Conservation (phyloP, 2,113 vertebrate species). For the Otolemur garnettii region DNA sequence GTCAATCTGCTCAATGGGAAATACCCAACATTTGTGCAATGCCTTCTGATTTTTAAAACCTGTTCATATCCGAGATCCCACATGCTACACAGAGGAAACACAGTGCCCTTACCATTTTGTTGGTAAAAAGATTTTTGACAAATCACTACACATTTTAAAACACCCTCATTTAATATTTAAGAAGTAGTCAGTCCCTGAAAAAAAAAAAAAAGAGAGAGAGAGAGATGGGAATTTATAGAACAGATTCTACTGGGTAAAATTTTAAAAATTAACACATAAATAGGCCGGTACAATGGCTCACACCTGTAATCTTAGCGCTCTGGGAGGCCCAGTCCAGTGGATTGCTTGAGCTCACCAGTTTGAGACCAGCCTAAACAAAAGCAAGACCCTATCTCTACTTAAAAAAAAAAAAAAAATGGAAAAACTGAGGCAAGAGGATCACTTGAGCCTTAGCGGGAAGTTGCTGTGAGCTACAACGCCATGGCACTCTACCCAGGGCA, state of each 20-base stretch:
- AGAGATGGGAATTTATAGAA: neutral
- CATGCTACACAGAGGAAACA: neutral
- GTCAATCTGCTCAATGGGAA: neutral
- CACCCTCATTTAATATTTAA: neutral
- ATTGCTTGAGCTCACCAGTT: too few relatives aligned
- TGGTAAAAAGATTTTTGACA: neutral
- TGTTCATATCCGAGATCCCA: neutral
- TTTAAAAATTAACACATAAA: neutral
- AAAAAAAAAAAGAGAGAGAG: neutral
- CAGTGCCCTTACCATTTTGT: neutral
- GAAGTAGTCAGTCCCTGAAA: neutral
- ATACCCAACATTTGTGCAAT: neutral
- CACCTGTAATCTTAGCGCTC: too few relatives aligned
- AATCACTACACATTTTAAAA: neutral
- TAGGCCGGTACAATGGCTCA: neutral
- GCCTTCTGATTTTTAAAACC: neutral
- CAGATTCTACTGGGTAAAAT: neutral
- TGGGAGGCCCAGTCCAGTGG: too few relatives aligned
- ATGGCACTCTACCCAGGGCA: too few relatives aligned
- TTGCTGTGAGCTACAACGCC: too few relatives aligned
- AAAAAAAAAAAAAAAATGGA: too few relatives aligned
- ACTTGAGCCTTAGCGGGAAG: too few relatives aligned
- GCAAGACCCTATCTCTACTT: too few relatives aligned
- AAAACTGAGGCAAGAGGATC: too few relatives aligned
- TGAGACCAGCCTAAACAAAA: too few relatives aligned